Percentiles rank a stretch among this genome's conserved stretches.
Conservation (phyloP, 2,797 vertebrate species). For the Hafferia zeledoni region DNA sequence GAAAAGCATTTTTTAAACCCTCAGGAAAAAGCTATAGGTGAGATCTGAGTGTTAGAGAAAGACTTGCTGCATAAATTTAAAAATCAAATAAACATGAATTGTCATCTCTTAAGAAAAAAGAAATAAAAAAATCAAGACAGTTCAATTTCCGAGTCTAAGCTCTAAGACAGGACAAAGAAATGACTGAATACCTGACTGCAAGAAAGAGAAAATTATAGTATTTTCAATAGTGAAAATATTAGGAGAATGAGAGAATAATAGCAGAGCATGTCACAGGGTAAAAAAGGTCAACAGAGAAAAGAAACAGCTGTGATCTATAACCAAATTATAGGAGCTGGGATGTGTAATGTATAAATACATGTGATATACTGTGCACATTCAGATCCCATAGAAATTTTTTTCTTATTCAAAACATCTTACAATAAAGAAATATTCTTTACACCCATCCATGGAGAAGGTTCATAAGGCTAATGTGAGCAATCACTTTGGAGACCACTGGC, state of each 20-base stretch:
- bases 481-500: slow-evolving; percentile 16
- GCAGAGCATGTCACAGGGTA: neutral
- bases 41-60: neutral
- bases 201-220: neutral
- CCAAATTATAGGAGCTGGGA: neutral
- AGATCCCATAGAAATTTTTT: neutral
- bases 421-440: slow-evolving; percentile 9
- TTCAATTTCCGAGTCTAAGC: neutral
- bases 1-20: neutral
- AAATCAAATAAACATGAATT: neutral
- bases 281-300: slow-evolving; percentile 19
- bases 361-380: neutral
- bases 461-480: slow-evolving; percentile 35
- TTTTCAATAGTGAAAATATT: neutral
- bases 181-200: neutral
- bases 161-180: neutral
- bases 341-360: neutral
- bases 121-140: neutral
- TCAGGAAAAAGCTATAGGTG: neutral
- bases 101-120: neutral
- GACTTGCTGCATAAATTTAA: neutral
- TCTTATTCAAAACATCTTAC: neutral
- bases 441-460: slow-evolving; percentile 1
- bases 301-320: neutral
- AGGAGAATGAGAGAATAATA: neutral